These are phyloP conservation scores for Tenthredo mesomela DNA, from an alignment of 2,888 invertebrate genomes.

Conservation along the genomic window DNA sequence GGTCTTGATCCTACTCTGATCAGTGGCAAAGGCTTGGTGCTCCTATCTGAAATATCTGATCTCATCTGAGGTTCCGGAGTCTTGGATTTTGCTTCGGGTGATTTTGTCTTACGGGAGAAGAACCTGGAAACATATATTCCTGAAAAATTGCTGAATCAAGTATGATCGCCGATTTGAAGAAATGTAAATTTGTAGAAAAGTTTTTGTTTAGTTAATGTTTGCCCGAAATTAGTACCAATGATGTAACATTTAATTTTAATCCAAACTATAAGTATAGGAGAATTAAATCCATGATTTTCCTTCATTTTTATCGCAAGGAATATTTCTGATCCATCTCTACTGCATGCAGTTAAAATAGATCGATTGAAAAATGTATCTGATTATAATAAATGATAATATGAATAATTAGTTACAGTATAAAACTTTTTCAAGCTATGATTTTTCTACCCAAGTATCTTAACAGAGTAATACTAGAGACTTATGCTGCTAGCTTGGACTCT, in stretches of 20 bases:
- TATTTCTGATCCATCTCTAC: constrained; percentile 31
- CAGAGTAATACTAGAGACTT: constrained; percentile 11
- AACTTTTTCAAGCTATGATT: constrained; percentile 21
- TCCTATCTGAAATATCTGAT: constrained; percentile 70
- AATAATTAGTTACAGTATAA: constrained; percentile 28
- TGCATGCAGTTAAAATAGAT: constrained; percentile 18
- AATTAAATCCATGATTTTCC: constrained; percentile 7
- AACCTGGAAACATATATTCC: constrained; percentile 81
- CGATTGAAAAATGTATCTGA: neutral
- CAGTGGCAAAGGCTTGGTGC: constrained; percentile 64
- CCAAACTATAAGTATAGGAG: neutral
- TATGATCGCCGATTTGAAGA: neutral
- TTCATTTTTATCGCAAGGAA: constrained; percentile 5
- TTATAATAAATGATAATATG: constrained; percentile 16
- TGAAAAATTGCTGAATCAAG: neutral
- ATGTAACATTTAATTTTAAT: neutral
- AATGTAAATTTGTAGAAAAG: neutral
- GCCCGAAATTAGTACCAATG: neutral
- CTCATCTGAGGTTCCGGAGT: constrained; percentile 84
- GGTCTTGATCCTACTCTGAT: constrained; percentile 67
- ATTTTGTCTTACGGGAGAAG: constrained; percentile 88
- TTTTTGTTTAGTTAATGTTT: neutral
- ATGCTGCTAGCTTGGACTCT: constrained; percentile 4
- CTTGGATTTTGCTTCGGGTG: constrained; percentile 81
- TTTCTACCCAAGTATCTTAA: neutral